Base-by-base conservation (phyloP, 1,140 invertebrate genomes). In the Hycleus cichorii region DNA sequence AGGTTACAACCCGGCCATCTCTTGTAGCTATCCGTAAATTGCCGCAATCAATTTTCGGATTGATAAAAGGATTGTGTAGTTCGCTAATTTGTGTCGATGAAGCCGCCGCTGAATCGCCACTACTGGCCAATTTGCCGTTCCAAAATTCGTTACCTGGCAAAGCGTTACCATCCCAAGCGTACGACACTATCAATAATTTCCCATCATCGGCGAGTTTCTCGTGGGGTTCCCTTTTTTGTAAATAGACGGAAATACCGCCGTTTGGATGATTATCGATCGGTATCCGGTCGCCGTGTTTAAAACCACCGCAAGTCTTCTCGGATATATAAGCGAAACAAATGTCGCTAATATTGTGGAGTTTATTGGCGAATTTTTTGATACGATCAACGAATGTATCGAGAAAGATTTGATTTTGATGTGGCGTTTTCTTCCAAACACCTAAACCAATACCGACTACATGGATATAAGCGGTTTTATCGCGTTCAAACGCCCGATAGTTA, bases 121-220 rank as follows among this genome's bases (percentile, higher is more conserved):
- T 78, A 2, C 71, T 64, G 0, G 66, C 63, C 81, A 69, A 60
- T 50, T 53, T 62, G 40, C 62, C 62, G 12, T 9, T 11, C 80
- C 81, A 83, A 62, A 78, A 83, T 52, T 82, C 81, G 57, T 80
- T 82, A 63, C 83, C 84, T 2, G 84, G 83, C 50, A 83, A 75
- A 2, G 83, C 77, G 64, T 87, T 87, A 6, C 81, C 80, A 67
- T 86, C 84, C 80, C 83, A 84, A 1, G 85, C 81, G 61, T 86
- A 86, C 1, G 80, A 83, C 3, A 84, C 78, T 6, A 86, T 76
- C 46, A 84, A 65, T 2, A 83, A 65, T 66, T 83, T 83, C 25
- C 32, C 4, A 32, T 32, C 44, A 38, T 55, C 74, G 0, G 42
- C 56, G 44, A 79, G 56, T 54, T 70, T 72, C 0, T 72, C 54